phyloP scores from a whole-genome alignment of 2,797 vertebrate species.

The Megaceryle alcyon region DNA sequence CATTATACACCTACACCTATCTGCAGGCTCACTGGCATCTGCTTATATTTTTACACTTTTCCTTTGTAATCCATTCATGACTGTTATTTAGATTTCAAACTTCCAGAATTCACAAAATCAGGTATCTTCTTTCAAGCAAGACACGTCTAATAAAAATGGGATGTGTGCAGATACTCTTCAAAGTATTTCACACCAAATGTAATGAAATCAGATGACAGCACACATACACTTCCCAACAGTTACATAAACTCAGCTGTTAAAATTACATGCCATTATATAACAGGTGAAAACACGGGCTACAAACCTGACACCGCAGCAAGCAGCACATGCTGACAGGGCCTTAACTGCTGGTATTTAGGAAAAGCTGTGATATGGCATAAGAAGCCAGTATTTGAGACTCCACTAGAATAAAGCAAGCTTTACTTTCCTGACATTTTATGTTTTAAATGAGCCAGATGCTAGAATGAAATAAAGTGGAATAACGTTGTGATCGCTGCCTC shows the following conservation, averaged over 20 bases:
- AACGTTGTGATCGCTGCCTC: not conserved
- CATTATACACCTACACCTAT: not conserved
- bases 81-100: not conserved
- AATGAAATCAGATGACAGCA: not conserved
- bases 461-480: not conserved
- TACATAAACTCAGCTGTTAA: slow-evolving; percentile 56
- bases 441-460: not conserved
- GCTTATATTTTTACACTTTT: not conserved
- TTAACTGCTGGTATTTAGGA: not conserved
- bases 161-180: not conserved
- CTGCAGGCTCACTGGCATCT: not conserved
- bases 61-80: not conserved
- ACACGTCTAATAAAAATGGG: not conserved
- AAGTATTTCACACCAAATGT: not conserved
- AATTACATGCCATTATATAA: slow-evolving; percentile 48
- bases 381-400: not conserved
- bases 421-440: not conserved
- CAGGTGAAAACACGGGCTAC: slow-evolving; percentile 48
- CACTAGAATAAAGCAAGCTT: not conserved
- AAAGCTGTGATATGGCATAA: not conserved
- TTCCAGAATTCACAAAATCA: not conserved
- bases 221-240: not conserved
- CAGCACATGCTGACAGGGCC: not conserved
- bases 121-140: not conserved
- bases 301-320: slow-evolving; percentile 31